Base-by-base conservation (phyloP, 37 sponge, comb jelly and placozoan genomes). In the Aplysina aerophoba region DNA sequence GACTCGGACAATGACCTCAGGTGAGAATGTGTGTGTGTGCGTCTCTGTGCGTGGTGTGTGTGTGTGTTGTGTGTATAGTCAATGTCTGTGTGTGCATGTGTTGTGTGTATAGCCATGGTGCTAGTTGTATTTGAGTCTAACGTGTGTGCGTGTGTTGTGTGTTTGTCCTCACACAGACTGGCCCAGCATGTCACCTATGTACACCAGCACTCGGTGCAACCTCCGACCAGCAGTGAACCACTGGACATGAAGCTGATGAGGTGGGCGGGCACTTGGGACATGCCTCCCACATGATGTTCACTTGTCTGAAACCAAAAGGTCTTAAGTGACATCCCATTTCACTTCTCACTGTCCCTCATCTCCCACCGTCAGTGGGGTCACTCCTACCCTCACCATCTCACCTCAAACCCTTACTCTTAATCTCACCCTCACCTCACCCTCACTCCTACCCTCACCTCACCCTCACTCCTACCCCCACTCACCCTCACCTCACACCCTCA, bases 151-250 rank as follows among this genome's bases (percentile, higher is more conserved):
- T 57, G 40, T 80, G 38, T 84, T 77, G 17, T 25, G 36, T 38
- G 27, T 44, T 16, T 19, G 71, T 14, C 40, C 41, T 24, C 6
- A 2, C 54, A 31, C 77, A 91, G 96, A 81, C 89, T 96, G 38
- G 97, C 99, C 31, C 99, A 96, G 74, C 96, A 96, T 83, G 96
- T 98, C 53, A 98, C 98, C 40, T 98, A 96, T 68, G 97, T 98
- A 62, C 99, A 98, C 89, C 94, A 90, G 75, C 91, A 98, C 87
- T 88, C 87, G 53, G 90, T 92, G 0, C 99, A 96, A 55, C 86
- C 88, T 15, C 92, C 92, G 0, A 57, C 92, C 12, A 79, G 89
- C 30, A 81, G 93, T 59, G 89, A 91, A 54, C 94, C 96, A 8
- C 92, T 98, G 13, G 87, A 89, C 73, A 90, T 87, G 74, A 89